Evolutionary conservation across 2,113 vertebrate genomes (phyloP).

Genomic region (Calonectris borealis): DNA sequence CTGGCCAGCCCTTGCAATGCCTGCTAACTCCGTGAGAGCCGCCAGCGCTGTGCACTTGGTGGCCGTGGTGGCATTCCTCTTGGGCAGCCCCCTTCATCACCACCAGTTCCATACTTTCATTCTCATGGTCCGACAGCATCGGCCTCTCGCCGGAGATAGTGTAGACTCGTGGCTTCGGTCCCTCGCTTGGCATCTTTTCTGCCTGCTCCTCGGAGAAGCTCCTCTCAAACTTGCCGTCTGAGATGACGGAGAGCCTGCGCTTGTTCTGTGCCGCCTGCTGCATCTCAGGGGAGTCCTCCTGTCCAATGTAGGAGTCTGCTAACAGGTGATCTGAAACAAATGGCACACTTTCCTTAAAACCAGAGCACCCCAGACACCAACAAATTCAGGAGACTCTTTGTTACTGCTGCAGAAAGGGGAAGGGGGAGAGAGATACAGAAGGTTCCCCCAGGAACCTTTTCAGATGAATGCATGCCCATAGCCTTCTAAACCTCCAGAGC

Average conservation of each 20-base stretch:
- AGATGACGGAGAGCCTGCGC: constrained; percentile 81
- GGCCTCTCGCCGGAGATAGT: constrained; percentile 89
- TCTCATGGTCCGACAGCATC: constrained; percentile 82
- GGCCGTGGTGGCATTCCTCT: constrained; percentile 79
- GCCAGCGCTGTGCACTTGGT: constrained; percentile 79
- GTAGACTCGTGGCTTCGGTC: constrained; percentile 83
- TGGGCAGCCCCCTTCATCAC: constrained; percentile 81
- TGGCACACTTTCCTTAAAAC: background rate
- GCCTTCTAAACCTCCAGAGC: background rate
- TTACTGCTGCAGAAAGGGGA: background rate
- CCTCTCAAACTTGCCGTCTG: constrained; percentile 78
- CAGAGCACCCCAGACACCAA: background rate
- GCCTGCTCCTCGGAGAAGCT: constrained; percentile 82
- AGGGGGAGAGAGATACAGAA: accelerated
- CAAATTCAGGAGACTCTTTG: background rate
- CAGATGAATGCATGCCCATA: accelerated
- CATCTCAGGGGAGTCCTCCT: constrained; percentile 88
- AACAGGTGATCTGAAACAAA: constrained; percentile 86
- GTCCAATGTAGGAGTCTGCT: constrained; percentile 85
- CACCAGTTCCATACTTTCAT: constrained; percentile 86
- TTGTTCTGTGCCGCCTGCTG: constrained; percentile 81
- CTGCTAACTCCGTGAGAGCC: constrained; percentile 77
- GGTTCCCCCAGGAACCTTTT: background rate
- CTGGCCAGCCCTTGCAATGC: constrained; percentile 78
- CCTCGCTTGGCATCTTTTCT: constrained; percentile 72